Evolutionary conservation across 2,113 vertebrate genomes (phyloP).

Genomic region (Gallinago paraguaiae): DNA sequence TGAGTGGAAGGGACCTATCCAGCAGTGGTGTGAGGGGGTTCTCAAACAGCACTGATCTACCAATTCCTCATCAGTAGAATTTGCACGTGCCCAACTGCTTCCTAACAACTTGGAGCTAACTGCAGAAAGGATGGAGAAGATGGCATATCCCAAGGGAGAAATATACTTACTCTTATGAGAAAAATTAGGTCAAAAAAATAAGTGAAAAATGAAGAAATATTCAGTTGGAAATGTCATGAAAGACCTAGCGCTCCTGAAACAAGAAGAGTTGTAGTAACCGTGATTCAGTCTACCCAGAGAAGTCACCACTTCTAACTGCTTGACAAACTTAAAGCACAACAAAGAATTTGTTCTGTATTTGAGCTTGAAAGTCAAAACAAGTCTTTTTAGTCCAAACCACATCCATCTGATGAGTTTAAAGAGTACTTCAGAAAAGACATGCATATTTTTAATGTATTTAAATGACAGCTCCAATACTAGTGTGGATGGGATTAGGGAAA

Average conservation of each 20-base stretch:
- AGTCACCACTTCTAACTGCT: neutral
- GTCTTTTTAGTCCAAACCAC: neutral
- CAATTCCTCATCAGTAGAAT: neutral
- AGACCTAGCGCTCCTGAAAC: neutral
- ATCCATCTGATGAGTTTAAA: neutral
- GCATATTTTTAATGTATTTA: neutral
- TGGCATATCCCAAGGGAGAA: neutral
- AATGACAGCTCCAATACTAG: neutral
- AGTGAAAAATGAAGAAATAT: neutral
- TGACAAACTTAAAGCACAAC: neutral
- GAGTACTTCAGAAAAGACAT: neutral
- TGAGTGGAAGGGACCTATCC: neutral
- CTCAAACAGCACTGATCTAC: too few relatives aligned
- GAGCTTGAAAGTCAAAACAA: conserved; percentile 21
- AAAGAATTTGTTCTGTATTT: neutral
- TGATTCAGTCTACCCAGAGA: neutral
- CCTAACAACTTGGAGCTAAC: neutral
- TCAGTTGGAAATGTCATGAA: neutral
- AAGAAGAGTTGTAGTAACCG: neutral
- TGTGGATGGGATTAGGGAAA: neutral
- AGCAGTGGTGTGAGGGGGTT: neutral
- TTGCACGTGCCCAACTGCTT: neutral
- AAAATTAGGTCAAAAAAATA: neutral
- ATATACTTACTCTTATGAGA: neutral
- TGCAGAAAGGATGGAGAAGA: neutral